Conservation (phyloP, 2,797 vertebrate genomes). For the Esox lucius region DNA sequence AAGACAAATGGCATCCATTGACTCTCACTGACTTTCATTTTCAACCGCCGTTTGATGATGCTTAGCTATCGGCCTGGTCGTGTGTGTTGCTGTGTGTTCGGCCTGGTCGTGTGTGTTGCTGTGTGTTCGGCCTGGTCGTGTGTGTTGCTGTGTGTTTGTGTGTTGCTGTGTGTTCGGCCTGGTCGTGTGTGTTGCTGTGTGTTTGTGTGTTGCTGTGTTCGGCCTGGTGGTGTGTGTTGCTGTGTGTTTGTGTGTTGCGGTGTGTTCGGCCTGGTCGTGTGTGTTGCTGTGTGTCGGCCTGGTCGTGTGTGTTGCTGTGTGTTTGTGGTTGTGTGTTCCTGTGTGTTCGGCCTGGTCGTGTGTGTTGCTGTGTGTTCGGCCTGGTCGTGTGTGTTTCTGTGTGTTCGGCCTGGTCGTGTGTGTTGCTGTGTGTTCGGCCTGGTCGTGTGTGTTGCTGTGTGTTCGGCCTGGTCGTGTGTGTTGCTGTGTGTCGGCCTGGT, state of each 20-base stretch:
- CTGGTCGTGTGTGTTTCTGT: no score
- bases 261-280: no score
- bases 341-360: no score
- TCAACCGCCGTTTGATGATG: conserved; percentile 53
- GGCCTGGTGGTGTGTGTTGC: background rate
- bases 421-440: background rate
- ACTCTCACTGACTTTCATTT: conserved; percentile 54
- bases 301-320: no score
- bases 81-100: background rate
- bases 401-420: background rate
- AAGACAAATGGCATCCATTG: conserved; percentile 72
- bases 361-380: background rate
- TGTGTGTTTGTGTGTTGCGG: background rate
- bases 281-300: no score
- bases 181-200: no score
- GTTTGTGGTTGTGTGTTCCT: no score
- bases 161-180: background rate
- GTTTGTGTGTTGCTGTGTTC: no score
- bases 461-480: conserved; percentile 2
- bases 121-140: no score
- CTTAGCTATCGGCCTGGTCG: conserved; percentile 28
- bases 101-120: no score
- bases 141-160: background rate
- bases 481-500: background rate
- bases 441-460: background rate